phyloP scores from a whole-genome alignment of 2,888 invertebrate species.

The Troides aeacus region DNA sequence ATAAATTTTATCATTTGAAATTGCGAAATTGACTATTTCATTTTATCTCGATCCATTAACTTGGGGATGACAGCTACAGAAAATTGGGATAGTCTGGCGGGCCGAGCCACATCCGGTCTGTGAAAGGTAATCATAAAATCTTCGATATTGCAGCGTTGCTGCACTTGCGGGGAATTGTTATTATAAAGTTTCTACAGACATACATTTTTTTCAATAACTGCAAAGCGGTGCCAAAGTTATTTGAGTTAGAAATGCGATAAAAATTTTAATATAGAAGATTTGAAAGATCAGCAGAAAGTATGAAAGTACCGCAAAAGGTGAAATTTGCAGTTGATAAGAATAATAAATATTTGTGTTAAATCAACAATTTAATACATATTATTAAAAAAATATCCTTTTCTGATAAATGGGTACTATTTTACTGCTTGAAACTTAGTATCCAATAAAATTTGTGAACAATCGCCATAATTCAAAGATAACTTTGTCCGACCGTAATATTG shows the following conservation, averaged over 20 bases:
- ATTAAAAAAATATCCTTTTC: constrained; percentile 2
- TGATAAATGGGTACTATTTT: constrained; percentile 19
- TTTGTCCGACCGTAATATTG: constrained; percentile 22
- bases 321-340: neutral
- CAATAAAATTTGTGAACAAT: constrained; percentile 23
- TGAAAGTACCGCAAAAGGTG: neutral
- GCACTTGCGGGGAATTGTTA: constrained; percentile 29
- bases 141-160: constrained; percentile 29
- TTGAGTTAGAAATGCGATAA: constrained; percentile 7
- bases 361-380: neutral
- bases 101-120: constrained; percentile 28
- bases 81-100: constrained; percentile 33
- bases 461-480: constrained; percentile 25
- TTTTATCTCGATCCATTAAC: constrained; percentile 31
- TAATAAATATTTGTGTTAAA: neutral
- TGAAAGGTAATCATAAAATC: constrained; percentile 32
- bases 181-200: constrained; percentile 26
- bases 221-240: constrained; percentile 10
- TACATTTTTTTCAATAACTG: constrained; percentile 21
- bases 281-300: neutral
- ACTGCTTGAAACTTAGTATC: constrained; percentile 6
- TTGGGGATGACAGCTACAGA: constrained; percentile 32
- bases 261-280: constrained; percentile 1
- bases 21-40: constrained; percentile 29
- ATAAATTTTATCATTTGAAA: constrained; percentile 26